Base-by-base conservation (phyloP, 2,888 invertebrate species). In the Rhaphigaster nebulosa region DNA sequence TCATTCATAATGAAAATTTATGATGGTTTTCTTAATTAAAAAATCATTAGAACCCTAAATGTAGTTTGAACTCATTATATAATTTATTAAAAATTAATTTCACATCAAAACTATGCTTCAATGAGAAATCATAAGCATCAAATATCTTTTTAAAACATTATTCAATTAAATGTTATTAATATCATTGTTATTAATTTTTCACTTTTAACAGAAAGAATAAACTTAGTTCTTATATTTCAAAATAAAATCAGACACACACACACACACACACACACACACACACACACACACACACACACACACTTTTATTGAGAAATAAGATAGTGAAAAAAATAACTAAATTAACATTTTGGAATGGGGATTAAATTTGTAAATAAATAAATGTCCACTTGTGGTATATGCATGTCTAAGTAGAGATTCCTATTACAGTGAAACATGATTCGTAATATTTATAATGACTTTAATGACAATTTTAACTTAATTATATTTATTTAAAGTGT, bases 21-120 rank as follows among this genome's bases (percentile, higher is more conserved):
- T 84, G 84, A 84, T 45, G n/a, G 34, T 84, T 84, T 84, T 84
- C 41, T 45, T 84, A 70, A 45, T 84, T 20, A 84, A 41, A 45
- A 45, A 84, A 84, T 45, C 41, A 84, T 84, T 84, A 84, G 84
- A 84, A 45, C 26, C 13, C 13, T 84, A 8, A 26, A 84, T 34
- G 84, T 84, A 45, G 45, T 84, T 84, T 45, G 41, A 84, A 84
- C 26, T 45, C 70, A 41, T 84, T 84, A 41, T 45, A 84, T 45
- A 84, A 45, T 8, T 23, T 0, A 41, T 84, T 23, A 23, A 84
- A 45, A 84, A 23, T 26, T 26, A 84, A 45, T 45, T 26, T 84
- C 84, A 84, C 41, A 84, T 84, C 0, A 84, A 45, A 84, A n/a
- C 26, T n/a, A 45, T 84, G n/a, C 45, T 45, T 84, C 10, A 38